Evolutionary conservation across 2,888 invertebrate genomes (phyloP), one percentile per base, ranked within the genome.

Genomic region (Idaea biselata): DNA sequence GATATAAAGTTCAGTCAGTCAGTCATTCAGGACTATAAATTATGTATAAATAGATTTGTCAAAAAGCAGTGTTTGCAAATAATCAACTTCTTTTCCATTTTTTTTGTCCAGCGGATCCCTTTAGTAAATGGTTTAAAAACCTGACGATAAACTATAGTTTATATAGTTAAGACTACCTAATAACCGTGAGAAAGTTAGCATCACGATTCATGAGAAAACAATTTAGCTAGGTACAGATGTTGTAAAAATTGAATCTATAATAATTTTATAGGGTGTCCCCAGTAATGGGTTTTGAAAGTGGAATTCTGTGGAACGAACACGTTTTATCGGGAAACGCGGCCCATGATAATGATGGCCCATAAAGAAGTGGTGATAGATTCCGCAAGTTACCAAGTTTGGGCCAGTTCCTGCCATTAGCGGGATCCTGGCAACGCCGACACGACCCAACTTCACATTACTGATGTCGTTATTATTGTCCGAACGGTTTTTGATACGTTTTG

Each of bases 351-450:
- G 91, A 88, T 72, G 70, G 86, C 81, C 83, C 91, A 86, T 91
- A 91, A 91, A 91, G 91, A 90, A 88, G 82, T 82, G 81, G 81
- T 75, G 88, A 91, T 91, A 90, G 91, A 89, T 91, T 89, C 80
- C 85, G 82, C 81, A 86, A 90, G 86, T 90, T 90, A 81, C 86
- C 86, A 91, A 91, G 87, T 91, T 91, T 89, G 74, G 84, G 87
- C 72, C 76, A 78, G 79, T 79, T 78, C 78, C 81, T 77, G 84
- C 86, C 88, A 91, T 90, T 91, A 91, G 83, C 78, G 82, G 81
- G 80, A 73, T 80, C 79, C 85, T 86, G 88, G 88, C 87, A 86
- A 81, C 83, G 83, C 79, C 76, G 73, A 73, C 75, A 74, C 75
- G 73, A 79, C 75, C 72, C 70, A 74, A 74, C 74, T 69, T 74